Conservation (phyloP, 2,113 vertebrate species). For the Lutjanus erythropterus region DNA sequence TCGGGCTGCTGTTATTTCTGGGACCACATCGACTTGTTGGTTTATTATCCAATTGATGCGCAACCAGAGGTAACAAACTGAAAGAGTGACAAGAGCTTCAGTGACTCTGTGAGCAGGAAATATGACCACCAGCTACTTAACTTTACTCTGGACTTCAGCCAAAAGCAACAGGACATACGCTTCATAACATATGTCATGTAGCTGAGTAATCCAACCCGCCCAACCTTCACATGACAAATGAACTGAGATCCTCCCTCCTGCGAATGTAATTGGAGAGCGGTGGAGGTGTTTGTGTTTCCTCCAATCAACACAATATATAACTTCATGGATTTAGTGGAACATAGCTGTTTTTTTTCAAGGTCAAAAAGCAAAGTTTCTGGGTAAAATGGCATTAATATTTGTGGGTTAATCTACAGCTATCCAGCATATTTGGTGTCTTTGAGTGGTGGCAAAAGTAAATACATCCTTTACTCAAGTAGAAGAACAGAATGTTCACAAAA, state of each 20-base stretch:
- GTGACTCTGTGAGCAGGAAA: neutral
- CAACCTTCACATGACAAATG: conserved; percentile 4
- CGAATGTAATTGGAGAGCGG: no score
- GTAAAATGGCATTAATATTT: no score
- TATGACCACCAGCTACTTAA: neutral
- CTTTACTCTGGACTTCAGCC: neutral
- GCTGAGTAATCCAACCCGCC: neutral
- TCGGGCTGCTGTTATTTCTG: neutral
- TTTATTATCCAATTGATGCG: neutral
- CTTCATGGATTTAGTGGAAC: no score
- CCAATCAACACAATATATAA: no score
- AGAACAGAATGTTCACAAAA: no score
- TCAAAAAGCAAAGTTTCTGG: no score
- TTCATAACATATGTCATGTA: neutral
- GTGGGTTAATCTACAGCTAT: no score
- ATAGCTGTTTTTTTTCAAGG: no score
- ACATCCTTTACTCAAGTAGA: no score
- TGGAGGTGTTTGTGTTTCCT: no score
- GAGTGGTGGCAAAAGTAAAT: no score
- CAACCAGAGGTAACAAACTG: neutral
- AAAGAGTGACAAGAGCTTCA: neutral
- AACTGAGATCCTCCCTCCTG: neutral
- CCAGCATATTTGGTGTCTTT: no score
- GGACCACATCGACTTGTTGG: neutral
- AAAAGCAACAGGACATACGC: neutral